phyloP scores from a whole-genome alignment of 2,797 vertebrate genomes.

The Glossophaga mutica region DNA sequence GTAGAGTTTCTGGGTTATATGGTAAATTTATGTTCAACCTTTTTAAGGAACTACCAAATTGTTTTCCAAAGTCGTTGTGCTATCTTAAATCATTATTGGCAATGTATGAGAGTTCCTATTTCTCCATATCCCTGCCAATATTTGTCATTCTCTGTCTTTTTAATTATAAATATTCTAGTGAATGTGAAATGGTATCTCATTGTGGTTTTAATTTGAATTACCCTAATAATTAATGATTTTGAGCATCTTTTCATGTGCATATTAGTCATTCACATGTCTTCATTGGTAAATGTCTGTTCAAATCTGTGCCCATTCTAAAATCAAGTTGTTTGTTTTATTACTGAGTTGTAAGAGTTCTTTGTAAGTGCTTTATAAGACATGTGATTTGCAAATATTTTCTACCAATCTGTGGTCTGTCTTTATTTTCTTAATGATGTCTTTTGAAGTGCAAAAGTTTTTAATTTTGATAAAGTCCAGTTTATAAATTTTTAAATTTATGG shows the following conservation, averaged over 20 bases:
- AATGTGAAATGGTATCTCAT: background rate
- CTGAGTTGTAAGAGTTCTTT: background rate
- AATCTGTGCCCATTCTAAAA: slow-evolving; percentile 13
- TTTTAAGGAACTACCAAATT: slow-evolving; percentile 33
- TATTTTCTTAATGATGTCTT: background rate
- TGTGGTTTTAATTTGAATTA: slow-evolving; percentile 21
- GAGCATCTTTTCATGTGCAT: background rate
- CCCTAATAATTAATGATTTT: background rate
- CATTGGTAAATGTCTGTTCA: background rate
- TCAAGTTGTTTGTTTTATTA: background rate
- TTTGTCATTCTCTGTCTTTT: background rate
- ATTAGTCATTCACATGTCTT: background rate
- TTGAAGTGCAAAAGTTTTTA: background rate
- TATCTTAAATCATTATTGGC: background rate
- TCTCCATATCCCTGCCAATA: background rate
- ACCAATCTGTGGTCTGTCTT: background rate
- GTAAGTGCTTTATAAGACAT: background rate
- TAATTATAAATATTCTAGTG: background rate
- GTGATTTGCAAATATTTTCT: slow-evolving; percentile 34
- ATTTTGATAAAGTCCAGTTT: background rate
- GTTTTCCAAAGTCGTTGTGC: background rate
- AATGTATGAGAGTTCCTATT: background rate
- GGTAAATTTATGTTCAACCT: background rate
- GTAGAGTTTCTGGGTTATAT: background rate
- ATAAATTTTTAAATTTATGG: slow-evolving; percentile 22